These are phyloP conservation scores for Catocala fraxini DNA, from an alignment of 2,888 invertebrate genomes.

Conservation along the genomic window DNA sequence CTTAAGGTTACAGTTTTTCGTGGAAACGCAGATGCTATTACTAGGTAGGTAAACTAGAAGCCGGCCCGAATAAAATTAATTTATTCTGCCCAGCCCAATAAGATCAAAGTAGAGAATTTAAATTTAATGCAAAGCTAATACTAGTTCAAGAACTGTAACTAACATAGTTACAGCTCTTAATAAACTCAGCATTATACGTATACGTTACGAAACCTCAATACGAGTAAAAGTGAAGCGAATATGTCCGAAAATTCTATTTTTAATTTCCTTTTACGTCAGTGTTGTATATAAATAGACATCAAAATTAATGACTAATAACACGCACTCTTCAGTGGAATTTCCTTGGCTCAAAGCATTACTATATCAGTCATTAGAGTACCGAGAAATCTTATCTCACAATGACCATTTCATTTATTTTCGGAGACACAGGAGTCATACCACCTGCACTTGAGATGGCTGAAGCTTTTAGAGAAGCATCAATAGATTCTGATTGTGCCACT, in stretches of 20 bases:
- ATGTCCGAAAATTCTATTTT: neutral
- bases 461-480: constrained; percentile 82
- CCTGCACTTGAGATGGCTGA: constrained; percentile 82
- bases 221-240: too few relatives aligned
- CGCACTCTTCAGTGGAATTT: constrained; percentile 52
- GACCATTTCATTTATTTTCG: constrained; percentile 85
- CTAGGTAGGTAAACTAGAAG: too few relatives aligned
- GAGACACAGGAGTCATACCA: constrained; percentile 84
- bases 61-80: too few relatives aligned
- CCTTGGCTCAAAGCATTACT: constrained; percentile 53
- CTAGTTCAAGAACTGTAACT: too few relatives aligned
- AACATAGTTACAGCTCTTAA: too few relatives aligned
- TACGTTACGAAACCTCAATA: too few relatives aligned
- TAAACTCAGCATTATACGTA: too few relatives aligned
- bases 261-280: constrained; percentile 4
- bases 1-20: too few relatives aligned
- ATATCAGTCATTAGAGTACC: constrained; percentile 59
- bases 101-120: too few relatives aligned
- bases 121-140: too few relatives aligned
- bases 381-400: constrained; percentile 77
- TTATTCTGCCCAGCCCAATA: too few relatives aligned
- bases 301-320: constrained; percentile 22
- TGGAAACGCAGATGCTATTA: too few relatives aligned
- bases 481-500: constrained; percentile 77
- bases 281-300: constrained; percentile 7